Percentiles rank a stretch among this genome's conserved stretches.
Conservation (phyloP, 64 coral and sea anemone species). For the Stichodactyla helianthus region DNA sequence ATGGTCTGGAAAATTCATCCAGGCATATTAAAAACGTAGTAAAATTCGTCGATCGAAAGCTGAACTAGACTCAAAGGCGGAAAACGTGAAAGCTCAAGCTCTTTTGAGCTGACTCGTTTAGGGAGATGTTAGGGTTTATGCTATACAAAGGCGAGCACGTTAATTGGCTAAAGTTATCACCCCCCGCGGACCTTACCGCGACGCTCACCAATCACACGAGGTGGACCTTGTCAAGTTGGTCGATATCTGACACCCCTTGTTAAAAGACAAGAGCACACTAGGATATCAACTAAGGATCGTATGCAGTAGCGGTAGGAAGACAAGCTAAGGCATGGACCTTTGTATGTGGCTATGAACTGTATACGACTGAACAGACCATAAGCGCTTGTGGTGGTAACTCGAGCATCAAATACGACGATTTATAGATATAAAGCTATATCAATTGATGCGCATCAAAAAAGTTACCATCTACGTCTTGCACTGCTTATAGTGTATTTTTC, state of each 20-base stretch:
- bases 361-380: not conserved
- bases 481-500: not conserved
- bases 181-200: not conserved
- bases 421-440: not conserved
- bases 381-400: not conserved
- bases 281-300: not conserved
- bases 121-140: slow-evolving; percentile 12
- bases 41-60: not conserved
- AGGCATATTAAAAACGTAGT: not conserved
- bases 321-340: not conserved
- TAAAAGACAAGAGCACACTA: slow-evolving; percentile 11
- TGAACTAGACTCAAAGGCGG: slow-evolving; percentile 21
- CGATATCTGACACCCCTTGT: slow-evolving; percentile 23
- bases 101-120: slow-evolving; percentile 13
- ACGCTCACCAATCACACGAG: slow-evolving; percentile 17
- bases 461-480: no score
- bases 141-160: slow-evolving; percentile 6
- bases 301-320: not conserved
- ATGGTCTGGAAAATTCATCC: slow-evolving; percentile 21
- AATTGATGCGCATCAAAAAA: not conserved
- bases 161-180: slow-evolving; percentile 33
- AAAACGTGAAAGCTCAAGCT: slow-evolving; percentile 32
- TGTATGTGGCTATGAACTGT: slow-evolving; percentile 1
- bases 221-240: slow-evolving; percentile 3
- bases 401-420: not conserved